phyloP scores from a whole-genome alignment of 2,888 invertebrate species.

The Nephrotoma guestfalica region DNA sequence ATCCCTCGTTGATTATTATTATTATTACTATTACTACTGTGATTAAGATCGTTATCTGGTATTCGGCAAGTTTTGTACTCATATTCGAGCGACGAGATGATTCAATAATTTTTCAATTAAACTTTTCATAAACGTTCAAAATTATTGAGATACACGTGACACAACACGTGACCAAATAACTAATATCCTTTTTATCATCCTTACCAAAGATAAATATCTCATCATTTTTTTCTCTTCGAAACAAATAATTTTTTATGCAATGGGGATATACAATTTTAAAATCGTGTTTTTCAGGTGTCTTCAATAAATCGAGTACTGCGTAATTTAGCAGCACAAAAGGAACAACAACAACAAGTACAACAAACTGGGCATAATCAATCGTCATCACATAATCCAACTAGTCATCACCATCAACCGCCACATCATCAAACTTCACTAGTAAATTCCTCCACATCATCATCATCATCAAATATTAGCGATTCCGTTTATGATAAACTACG shows the following conservation, averaged over 20 bases:
- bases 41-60: neutral
- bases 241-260: neutral
- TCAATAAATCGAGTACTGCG: constrained; percentile 95
- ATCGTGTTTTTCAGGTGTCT: constrained; percentile 57
- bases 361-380: constrained; percentile 57
- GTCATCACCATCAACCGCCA: constrained; percentile 25
- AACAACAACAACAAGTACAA: constrained; percentile 45
- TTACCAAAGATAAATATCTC: neutral
- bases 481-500: constrained; percentile 28
- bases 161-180: constrained; percentile 8
- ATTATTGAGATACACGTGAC: neutral
- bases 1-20: neutral
- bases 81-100: neutral
- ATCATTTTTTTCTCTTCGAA: neutral
- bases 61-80: neutral
- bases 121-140: neutral
- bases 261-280: neutral
- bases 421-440: constrained; percentile 10
- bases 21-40: constrained; percentile 4
- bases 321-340: constrained; percentile 92
- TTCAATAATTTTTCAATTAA: neutral
- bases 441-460: neutral
- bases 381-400: constrained; percentile 19
- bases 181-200: constrained; percentile 14
- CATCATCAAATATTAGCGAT: constrained; percentile 8